Base-by-base conservation (phyloP, 2,888 invertebrate genomes). In the Synanthedon formicaeformis region DNA sequence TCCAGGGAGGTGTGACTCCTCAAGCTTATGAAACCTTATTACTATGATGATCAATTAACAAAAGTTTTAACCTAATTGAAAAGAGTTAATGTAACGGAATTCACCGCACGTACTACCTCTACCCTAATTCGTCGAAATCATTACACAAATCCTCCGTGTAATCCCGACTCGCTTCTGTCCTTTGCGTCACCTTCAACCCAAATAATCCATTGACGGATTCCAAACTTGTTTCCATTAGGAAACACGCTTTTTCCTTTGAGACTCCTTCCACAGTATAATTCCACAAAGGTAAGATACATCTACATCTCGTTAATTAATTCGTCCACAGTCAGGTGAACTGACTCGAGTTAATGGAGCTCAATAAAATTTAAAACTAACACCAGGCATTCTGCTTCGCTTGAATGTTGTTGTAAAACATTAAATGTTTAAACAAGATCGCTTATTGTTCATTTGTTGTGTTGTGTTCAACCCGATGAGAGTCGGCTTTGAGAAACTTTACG, bases 401-500 rank as follows among this genome's bases (percentile, higher is more conserved):
- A 34, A 34, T 34, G 34, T 34, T 10, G 8, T 34, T 34, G 8
- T 34, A 10, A 10, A 8, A 8, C 10, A 2, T 34, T 34, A 8
- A 23, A 34, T 10, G 34, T 34, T 34, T 34, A 34, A 34, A 34
- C 10, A 34, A 34, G 34, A 34, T 34, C 34, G 34, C 34, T 34
- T 34, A 34, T 34, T 34, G 34, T 34, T 34, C 11, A 45, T 45
- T 45, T 45, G 6, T 11, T 13, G 45, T 45, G 12, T 45, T 45
- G 14, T 14, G 45, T 45, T 13, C 45, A 45, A 45, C 62, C 68
- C 71, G 66, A 71, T 73, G 73, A 75, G 66, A 4, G 4, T 68
- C 69, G 69, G 75, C 77, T 81, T 78, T 78, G 67, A 72, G 71
- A 69, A 81, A 81, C 78, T 82, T 81, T 69, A 65, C 61, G 82